Conservation (phyloP, 2,113 vertebrate genomes). For the Arothron firmamentum region DNA sequence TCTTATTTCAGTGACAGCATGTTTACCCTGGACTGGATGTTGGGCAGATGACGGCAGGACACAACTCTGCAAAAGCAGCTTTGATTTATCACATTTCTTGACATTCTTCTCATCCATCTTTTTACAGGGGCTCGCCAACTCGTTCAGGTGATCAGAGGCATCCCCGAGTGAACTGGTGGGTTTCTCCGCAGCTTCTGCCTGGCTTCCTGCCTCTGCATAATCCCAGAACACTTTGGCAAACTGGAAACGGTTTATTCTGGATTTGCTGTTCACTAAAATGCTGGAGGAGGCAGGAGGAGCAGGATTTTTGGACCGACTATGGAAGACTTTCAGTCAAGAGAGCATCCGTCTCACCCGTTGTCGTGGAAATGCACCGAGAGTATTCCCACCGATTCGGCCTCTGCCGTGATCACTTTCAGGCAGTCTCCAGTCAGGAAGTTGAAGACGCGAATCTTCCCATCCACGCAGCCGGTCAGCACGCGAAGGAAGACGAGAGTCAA, state of each 20-base stretch:
- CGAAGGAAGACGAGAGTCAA: slow-evolving; percentile 81
- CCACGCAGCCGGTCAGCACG: slow-evolving; percentile 84
- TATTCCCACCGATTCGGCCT: slow-evolving; percentile 65
- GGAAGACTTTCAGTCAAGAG: not conserved
- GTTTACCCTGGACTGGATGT: slow-evolving; percentile 22
- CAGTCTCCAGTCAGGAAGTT: slow-evolving; percentile 83
- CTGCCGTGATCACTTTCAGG: slow-evolving; percentile 76
- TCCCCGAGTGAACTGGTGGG: no score
- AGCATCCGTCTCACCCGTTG: slow-evolving; percentile 71
- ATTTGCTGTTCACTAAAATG: slow-evolving; percentile 78
- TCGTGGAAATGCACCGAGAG: slow-evolving; percentile 72
- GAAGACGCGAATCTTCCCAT: slow-evolving; percentile 87
- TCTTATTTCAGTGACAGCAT: not conserved
- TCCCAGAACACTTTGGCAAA: slow-evolving; percentile 82
- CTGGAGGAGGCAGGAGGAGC: slow-evolving; percentile 53
- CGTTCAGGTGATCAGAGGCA: not conserved
- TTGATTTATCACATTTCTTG: not conserved
- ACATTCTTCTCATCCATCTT: slow-evolving; percentile 5
- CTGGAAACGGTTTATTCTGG: slow-evolving; percentile 72
- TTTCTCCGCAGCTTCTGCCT: not conserved
- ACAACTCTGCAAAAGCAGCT: slow-evolving; percentile 19
- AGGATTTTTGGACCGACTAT: not conserved
- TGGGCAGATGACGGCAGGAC: slow-evolving; percentile 1
- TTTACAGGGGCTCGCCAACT: not conserved
- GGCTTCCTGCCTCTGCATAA: slow-evolving; percentile 50